A percentile compares a stretch with the other conserved stretches of the same genome.
phyloP scores from a whole-genome alignment of 2,113 vertebrate species.

The Orientallactaga bullata region DNA sequence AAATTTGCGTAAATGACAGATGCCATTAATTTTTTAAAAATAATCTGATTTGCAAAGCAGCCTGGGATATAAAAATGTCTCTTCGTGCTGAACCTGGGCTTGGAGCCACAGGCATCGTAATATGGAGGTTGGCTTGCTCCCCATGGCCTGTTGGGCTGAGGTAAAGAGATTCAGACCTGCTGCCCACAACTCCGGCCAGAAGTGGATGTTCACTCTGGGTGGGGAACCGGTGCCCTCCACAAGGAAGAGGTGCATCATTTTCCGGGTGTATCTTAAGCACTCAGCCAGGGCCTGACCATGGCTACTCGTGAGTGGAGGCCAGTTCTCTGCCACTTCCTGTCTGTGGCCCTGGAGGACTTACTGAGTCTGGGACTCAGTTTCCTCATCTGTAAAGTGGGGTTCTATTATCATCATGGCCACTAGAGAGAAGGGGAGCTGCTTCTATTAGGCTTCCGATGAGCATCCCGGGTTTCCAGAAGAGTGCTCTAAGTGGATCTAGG shows the following conservation, averaged over 20 bases:
- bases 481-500: no score
- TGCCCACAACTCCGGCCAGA: not conserved
- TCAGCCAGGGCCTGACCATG: not conserved
- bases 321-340: no score
- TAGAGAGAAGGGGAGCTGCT: no score
- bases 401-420: no score
- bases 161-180: not conserved
- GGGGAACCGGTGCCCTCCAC: not conserved
- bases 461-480: no score
- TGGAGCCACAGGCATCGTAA: not conserved
- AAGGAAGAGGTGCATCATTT: not conserved
- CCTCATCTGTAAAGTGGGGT: no score
- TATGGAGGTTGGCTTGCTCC: not conserved
- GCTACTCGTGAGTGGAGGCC: no score
- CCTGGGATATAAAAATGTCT: slow-evolving; percentile 26
- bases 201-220: not conserved
- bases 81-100: not conserved
- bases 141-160: not conserved
- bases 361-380: no score
- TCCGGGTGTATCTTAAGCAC: not conserved
- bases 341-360: no score
- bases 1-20: slow-evolving; percentile 63
- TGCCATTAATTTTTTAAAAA: slow-evolving; percentile 66
- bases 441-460: no score
- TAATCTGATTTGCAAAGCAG: slow-evolving; percentile 59